Evolutionary conservation across 2,113 vertebrate species (phyloP), one percentile per base, ranked within the genome.

Genomic region (Apteryx mantelli): DNA sequence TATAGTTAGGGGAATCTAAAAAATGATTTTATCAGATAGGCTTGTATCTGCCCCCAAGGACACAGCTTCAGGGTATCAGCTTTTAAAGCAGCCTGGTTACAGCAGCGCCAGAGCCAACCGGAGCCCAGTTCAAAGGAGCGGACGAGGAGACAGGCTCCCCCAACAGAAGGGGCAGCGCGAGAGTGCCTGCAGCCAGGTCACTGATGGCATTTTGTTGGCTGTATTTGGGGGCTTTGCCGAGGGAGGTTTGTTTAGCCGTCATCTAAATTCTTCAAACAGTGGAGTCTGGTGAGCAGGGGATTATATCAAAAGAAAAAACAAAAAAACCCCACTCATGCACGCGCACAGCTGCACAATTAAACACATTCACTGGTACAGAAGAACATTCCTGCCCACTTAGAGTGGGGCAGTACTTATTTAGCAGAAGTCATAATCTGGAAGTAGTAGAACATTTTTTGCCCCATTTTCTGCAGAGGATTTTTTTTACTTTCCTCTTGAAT

Each of bases 51-150:
- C 5, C 11, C 8, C 32, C 30, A 46, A 70, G 32, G 6, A 15
- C 11, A 56, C 4, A 63, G 66, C 30, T 83, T 38, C 36, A 71
- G 30, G 16, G 7, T 2, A 10, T 32, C 32, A 65, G 24, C 60
- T 84, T 77, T 64, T 36, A 63, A 26, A 34, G 26, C 32, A 19
- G 21, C 0, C 0, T 0, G 11, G 40, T 0, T n/a, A 20, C 25
- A 82, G 65, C n/a, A 53, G 12, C 2, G 2, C 56, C 64, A 7
- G 38, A 52, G 36, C n/a, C 4, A 1, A 25, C 25, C 3, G 8
- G 2, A 71, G 79, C 40, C 36, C 61, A 19, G 9, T 25, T 63
- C 56, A n/a, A 86, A 77, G 30, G 46, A 34, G 25, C 64, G 20
- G 30, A 46, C n/a, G 16, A 82, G 38, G 12, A 66, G 65, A 80